Base-by-base conservation (phyloP, 2,113 vertebrate species). In the Stigmatopora argus region DNA sequence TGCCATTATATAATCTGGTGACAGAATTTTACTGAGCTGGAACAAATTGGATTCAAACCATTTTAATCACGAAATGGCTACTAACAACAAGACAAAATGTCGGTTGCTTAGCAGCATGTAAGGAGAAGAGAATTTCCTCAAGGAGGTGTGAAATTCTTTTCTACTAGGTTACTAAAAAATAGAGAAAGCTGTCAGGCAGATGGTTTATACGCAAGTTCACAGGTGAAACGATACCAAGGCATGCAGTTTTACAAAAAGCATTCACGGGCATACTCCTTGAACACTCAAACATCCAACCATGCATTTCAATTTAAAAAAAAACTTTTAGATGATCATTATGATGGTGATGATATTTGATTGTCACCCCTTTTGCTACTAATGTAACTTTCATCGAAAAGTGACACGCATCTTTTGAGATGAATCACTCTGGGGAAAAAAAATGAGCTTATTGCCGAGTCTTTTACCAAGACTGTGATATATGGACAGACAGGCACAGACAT, bases 191-290 rank as follows among this genome's bases (percentile, higher is more conserved):
- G 11, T 44, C 8, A 41, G 44, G 44, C 38, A 59, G 66, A 59
- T 34, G 19, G 67, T 60, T 45, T 1, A 13, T 26, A 35, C 47
- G 15, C 56, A 57, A 61, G 23, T 31, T 34, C 34, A 62, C 41
- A 62, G 47, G 45, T 46, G 23, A 41, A 23, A 55, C n/a, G 77
- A 61, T 66, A 14, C 49, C 21, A 70, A 65, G 44, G 66, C 60
- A 67, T 73, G 69, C 74, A 64, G 56, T 47, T 61, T 7, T 46
- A 59, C 14, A 45, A 41, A 48, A 31, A 60, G 64, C 10, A 46
- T 8, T 6, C 21, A 58, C 35, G 52, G 38, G 7, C 49, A 31
- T 4, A 2, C 55, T 12, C 12, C 45, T 10, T 35, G 13, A 55
- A 63, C 34, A 66, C 48, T 31, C 69, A 59, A 21, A 14, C 69